A percentile compares a stretch with the other conserved stretches of the same genome.
These are phyloP conservation scores for Hydrophis major DNA, from an alignment of 2,797 vertebrate genomes.

Conservation along the genomic window DNA sequence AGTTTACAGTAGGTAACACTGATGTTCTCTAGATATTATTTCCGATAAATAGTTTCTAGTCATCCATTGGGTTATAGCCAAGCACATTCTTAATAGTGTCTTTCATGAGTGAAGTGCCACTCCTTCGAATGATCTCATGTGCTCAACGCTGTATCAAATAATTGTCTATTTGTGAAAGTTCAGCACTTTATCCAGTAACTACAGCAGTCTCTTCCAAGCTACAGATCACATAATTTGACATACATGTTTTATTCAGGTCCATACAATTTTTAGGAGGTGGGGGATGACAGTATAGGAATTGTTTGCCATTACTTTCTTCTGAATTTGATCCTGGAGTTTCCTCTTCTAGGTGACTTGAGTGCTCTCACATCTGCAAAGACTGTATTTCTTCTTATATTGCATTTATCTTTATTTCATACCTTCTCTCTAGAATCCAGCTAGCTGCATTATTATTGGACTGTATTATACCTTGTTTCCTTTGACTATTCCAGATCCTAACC, in stretches of 20 bases:
- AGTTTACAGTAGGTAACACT: neutral
- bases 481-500: neutral
- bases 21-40: neutral
- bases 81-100: neutral
- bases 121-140: neutral
- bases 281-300: neutral
- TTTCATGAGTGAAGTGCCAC: neutral
- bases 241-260: neutral
- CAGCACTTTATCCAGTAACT: neutral
- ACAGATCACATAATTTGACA: neutral
- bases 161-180: neutral
- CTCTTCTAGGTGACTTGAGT: neutral
- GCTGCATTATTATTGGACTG: neutral
- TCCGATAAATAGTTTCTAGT: neutral
- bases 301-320: neutral
- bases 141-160: neutral
- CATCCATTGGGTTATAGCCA: neutral
- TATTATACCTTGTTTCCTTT: neutral
- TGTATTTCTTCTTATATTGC: neutral
- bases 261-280: neutral
- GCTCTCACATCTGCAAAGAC: neutral
- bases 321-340: neutral
- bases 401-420: neutral
- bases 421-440: neutral
- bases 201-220: neutral